Conservation (phyloP, 2,888 invertebrate genomes). For the Noctua comes region DNA sequence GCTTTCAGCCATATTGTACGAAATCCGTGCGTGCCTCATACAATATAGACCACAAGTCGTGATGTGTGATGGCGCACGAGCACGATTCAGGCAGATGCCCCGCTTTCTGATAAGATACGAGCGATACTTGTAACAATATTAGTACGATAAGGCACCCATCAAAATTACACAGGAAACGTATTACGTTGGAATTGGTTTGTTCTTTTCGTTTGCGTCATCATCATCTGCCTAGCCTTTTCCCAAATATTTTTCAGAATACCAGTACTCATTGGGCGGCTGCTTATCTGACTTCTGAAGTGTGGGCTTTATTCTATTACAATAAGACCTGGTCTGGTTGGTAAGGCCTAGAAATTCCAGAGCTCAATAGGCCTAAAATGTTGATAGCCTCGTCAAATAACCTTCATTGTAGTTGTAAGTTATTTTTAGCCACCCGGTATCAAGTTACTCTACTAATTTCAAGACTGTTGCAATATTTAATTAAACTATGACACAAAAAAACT, state of each 20-base stretch:
- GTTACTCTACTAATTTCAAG: not conserved
- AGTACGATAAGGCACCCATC: constrained; percentile 52
- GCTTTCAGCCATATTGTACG: constrained; percentile 18
- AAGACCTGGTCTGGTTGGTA: not conserved
- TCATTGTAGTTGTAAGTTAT: not conserved
- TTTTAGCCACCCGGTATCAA: not conserved
- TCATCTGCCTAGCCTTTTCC: not conserved
- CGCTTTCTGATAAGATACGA: constrained; percentile 62
- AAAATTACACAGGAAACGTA: constrained; percentile 38
- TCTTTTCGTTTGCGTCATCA: not conserved
- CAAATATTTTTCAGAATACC: not conserved
- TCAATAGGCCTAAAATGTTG: not conserved
- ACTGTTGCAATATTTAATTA: not conserved
- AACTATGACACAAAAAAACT: constrained; percentile 3
- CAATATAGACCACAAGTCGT: constrained; percentile 53
- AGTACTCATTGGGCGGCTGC: too few species aligned
- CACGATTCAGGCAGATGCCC: constrained; percentile 63
- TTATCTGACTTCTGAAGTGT: not conserved
- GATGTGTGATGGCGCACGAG: constrained; percentile 40
- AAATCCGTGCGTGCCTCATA: constrained; percentile 46
- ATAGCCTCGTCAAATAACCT: not conserved
- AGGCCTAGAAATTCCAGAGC: not conserved
- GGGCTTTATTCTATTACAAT: not conserved
- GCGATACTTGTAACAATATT: constrained; percentile 57
- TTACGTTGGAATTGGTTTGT: constrained; percentile 4